Conservation (phyloP, 2,113 vertebrate genomes). For the Gila orcuttii region DNA sequence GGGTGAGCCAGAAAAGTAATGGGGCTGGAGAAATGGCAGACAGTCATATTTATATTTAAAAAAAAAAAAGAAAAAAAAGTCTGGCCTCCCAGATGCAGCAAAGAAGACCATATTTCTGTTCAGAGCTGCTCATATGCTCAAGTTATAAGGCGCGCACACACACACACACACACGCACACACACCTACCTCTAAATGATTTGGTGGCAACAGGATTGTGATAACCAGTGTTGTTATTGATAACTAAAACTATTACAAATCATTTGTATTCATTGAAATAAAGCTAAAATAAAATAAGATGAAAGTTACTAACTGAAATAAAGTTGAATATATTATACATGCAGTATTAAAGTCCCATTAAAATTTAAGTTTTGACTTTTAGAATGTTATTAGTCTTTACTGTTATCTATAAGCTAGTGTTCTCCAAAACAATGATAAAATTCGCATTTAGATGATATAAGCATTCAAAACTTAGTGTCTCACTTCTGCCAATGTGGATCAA, state of each 20-base stretch:
- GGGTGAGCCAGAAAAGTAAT: constrained; percentile 26
- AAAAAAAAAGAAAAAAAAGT: not conserved
- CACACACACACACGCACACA: not conserved
- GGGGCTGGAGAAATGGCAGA: constrained; percentile 16
- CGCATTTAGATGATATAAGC: too few species aligned
- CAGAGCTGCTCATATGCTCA: not conserved
- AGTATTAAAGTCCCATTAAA: too few species aligned
- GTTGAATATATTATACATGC: not conserved
- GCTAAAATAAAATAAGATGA: not conserved
- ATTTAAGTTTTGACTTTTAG: too few species aligned
- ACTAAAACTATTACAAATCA: not conserved
- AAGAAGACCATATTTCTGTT: constrained; percentile 1
- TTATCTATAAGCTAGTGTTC: too few species aligned
- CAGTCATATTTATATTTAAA: not conserved
- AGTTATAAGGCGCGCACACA: not conserved
- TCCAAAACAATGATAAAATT: too few species aligned
- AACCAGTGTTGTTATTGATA: not conserved
- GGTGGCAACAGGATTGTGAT: not conserved
- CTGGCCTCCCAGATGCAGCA: not conserved
- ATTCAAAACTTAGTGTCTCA: too few species aligned
- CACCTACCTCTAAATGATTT: not conserved
- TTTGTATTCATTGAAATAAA: not conserved
- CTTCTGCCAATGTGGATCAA: too few species aligned
- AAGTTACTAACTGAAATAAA: not conserved
- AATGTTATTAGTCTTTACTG: too few species aligned